Conservation (phyloP, 64 coral and sea anemone genomes). For the Platygyra sinensis region DNA sequence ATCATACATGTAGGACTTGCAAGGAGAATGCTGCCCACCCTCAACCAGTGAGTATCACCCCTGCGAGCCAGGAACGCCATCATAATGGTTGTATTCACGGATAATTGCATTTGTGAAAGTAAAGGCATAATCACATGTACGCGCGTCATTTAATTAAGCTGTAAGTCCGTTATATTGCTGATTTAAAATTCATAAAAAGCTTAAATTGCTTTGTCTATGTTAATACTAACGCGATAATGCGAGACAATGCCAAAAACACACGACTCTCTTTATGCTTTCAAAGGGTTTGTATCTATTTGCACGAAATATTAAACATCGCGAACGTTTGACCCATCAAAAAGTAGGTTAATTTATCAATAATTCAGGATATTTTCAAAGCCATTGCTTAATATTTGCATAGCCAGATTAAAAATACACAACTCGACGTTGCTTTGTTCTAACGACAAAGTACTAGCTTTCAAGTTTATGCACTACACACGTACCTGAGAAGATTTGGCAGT, state of each 20-base stretch:
- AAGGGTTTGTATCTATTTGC: background rate
- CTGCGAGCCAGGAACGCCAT: too few relatives aligned
- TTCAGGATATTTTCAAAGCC: slow-evolving; percentile 13
- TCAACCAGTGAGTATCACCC: too few relatives aligned
- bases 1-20: too few relatives aligned
- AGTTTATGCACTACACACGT: background rate
- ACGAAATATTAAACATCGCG: background rate
- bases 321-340: slow-evolving; percentile 19
- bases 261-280: background rate
- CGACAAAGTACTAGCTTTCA: background rate
- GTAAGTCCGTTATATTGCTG: too few relatives aligned
- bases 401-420: background rate
- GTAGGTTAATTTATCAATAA: background rate
- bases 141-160: too few relatives aligned
- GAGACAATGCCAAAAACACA: background rate
- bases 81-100: too few relatives aligned
- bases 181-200: too few relatives aligned
- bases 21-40: too few relatives aligned
- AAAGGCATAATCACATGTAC: too few relatives aligned
- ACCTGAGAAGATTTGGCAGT: slow-evolving; percentile 37
- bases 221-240: too few relatives aligned
- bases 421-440: background rate
- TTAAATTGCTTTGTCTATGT: too few relatives aligned
- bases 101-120: too few relatives aligned
- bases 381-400: slow-evolving; percentile 18